Evolutionary conservation across 2,113 vertebrate species (phyloP).

Genomic region (Apus apus): DNA sequence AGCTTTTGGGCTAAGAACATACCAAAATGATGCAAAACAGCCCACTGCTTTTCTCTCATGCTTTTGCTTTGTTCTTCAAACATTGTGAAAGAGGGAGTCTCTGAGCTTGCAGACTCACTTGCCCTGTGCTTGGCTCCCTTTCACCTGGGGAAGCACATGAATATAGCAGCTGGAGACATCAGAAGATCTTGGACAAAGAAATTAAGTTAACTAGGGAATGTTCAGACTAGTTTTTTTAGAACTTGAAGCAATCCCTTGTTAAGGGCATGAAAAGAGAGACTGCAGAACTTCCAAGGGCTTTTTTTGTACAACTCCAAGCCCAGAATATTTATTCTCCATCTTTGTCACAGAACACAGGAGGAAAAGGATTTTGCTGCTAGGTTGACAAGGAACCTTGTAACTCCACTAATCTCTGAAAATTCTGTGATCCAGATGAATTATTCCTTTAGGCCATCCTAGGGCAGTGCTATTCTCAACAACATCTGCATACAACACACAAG

Average conservation of each 20-base stretch:
- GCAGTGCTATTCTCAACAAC: background rate
- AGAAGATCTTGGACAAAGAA: background rate
- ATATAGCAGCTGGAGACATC: background rate
- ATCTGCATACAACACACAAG: background rate
- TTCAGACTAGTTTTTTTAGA: background rate
- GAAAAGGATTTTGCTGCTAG: background rate
- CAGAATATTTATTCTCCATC: background rate
- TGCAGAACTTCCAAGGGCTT: background rate
- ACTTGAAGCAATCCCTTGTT: background rate
- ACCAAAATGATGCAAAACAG: background rate
- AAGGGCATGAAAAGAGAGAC: background rate
- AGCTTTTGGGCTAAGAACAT: background rate
- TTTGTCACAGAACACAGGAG: background rate
- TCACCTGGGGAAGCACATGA: background rate
- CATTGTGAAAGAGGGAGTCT: background rate
- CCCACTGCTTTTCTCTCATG: background rate
- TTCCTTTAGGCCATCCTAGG: background rate
- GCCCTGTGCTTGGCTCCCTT: background rate
- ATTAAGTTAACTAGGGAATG: background rate
- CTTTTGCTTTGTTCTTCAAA: background rate
- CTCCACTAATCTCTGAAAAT: background rate
- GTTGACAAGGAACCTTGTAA: background rate
- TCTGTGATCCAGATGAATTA: background rate
- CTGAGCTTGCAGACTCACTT: background rate
- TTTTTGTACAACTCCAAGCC: background rate